Base-by-base conservation (phyloP, 1,140 invertebrate species). In the Camponotus vicinus region DNA sequence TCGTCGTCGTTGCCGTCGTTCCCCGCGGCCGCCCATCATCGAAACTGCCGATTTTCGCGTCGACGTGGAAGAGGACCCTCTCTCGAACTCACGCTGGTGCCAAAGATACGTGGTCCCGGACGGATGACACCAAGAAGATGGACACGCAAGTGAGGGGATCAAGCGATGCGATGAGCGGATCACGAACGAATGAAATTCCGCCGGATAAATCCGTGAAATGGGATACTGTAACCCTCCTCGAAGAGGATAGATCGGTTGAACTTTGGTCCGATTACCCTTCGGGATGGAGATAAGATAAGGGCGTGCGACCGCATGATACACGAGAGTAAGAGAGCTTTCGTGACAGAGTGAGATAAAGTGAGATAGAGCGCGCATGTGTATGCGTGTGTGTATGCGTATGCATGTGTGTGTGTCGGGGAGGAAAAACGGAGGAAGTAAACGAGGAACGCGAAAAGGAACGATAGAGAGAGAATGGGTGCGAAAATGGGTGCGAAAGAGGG, bases 31-130 rank as follows among this genome's bases (percentile, higher is more conserved):
- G 78, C 73, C 75, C 71, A 76, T 79, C 83, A 91, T 90, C 84
- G 84, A 90, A 88, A 90, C 89, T 90, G 89, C 89, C 89, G 86
- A 91, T 90, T 91, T 90, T 90, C 87, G 89, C 89, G 89, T 91
- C 86, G 78, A 88, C 63, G 78, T 61, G 89, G 75, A 86, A 78
- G 69, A 73, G 67, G 75, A 85, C 63, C 75, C 89, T 88, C 89
- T 91, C 89, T 88, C 86, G 87, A 86, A 67, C 15, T 52, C 49
- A 52, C 83, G 73, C 67, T 61, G 71, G 75, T 80, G 83, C 76
- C 83, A 70, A 40, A 83, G 59, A 69, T 45, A 66, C 64, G 67
- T 42, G 59, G 69, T 64, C 15, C 40, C 55, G 42, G 7, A 75
- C 15, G 9, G 7, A 75, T 11, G 13, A 49, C 80, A 76, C 52